These are phyloP conservation scores for Strigamia maritima DNA, from an alignment of 2,888 invertebrate species.

Conservation along the genomic window DNA sequence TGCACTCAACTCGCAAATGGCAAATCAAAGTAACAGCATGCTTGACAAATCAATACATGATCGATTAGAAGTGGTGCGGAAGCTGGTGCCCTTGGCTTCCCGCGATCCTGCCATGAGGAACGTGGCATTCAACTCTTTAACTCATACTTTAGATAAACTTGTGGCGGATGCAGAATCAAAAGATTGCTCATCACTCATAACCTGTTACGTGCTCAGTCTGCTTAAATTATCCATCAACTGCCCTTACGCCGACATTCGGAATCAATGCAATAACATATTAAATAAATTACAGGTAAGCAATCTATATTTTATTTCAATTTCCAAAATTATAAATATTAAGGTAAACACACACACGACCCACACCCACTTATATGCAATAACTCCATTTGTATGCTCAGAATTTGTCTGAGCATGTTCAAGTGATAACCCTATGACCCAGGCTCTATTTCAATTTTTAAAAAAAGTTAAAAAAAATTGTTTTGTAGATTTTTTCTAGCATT, in stretches of 20 bases:
- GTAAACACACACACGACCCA: too few species aligned
- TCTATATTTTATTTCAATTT: not conserved
- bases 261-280: constrained; percentile 60
- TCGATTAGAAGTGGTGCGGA: not conserved
- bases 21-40: not conserved
- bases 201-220: constrained; percentile 58
- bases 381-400: not conserved
- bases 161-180: not conserved
- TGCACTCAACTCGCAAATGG: not conserved
- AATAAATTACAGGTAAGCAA: constrained; percentile 60
- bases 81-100: not conserved
- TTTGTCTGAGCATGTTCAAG: not conserved
- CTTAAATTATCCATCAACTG: constrained; percentile 60
- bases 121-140: constrained; percentile 11
- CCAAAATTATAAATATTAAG: too few species aligned
- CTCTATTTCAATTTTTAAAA: not conserved
- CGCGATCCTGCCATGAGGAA: constrained; percentile 7
- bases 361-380: not conserved
- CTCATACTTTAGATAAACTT: not conserved
- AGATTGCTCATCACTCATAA: not conserved
- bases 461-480: too few species aligned
- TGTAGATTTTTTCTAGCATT: too few species aligned
- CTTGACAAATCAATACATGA: not conserved
- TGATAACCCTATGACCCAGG: not conserved
- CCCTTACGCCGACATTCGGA: constrained; percentile 61